phyloP scores from a whole-genome alignment of 2,888 invertebrate species.

The Biston betularia region DNA sequence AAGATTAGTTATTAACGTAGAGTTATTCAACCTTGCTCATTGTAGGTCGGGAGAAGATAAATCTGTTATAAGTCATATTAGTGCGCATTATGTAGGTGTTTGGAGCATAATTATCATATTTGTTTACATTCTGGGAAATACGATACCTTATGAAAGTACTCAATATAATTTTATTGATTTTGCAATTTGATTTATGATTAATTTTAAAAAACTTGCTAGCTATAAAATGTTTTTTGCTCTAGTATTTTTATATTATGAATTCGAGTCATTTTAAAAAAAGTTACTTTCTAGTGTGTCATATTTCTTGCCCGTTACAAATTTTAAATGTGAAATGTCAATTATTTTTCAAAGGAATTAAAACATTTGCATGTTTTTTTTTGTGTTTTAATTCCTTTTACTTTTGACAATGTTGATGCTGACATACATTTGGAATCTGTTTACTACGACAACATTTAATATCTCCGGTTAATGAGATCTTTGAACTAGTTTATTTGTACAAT shows the following conservation, averaged over 20 bases:
- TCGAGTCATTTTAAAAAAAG: background rate
- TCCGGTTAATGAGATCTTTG: constrained; percentile 5
- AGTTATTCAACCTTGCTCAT: constrained; percentile 41
- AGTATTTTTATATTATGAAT: background rate
- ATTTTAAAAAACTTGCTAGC: no score
- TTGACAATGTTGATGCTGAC: background rate
- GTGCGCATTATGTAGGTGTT: constrained; percentile 33
- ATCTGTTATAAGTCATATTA: constrained; percentile 41
- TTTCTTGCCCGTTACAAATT: constrained; percentile 10
- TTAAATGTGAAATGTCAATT: constrained; percentile 3
- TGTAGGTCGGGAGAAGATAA: constrained; percentile 45
- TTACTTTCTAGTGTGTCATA: constrained; percentile 7
- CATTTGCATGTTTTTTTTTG: constrained; percentile 29
- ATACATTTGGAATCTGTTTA: background rate
- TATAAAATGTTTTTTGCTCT: no score
- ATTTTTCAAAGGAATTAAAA: constrained; percentile 16
- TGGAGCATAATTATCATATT: constrained; percentile 37
- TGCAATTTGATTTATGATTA: no score
- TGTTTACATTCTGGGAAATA: constrained; percentile 26
- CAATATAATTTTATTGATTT: no score
- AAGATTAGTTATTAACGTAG: constrained; percentile 11
- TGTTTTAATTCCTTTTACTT: constrained; percentile 21
- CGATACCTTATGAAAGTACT: background rate
- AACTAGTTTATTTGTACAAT: constrained; percentile 6
- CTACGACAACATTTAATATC: constrained; percentile 13